Evolutionary conservation across 1,140 invertebrate genomes (phyloP), one percentile per base, ranked within the genome.

Genomic region (Hesperophylax magnus): DNA sequence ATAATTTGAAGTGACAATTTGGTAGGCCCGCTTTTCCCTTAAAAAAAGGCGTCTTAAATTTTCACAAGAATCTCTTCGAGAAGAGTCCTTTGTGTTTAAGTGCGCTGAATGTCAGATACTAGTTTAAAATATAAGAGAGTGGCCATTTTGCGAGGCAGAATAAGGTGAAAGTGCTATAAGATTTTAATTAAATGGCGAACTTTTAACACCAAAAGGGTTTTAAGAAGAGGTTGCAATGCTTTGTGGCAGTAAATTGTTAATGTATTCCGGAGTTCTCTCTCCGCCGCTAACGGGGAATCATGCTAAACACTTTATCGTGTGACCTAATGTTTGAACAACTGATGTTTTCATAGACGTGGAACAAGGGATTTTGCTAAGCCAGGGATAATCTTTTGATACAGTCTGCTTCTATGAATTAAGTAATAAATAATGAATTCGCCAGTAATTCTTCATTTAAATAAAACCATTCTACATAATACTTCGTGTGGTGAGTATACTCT

Each of bases 201-300:
- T 58, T 63, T 22, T 31, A 79, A 79, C 78, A 79, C 53, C 69
- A 18, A 79, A 79, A 79, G 78, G 67, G 78, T 79, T 79, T 79
- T 74, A 79, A 74, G 56, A 54, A 79, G 67, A 63, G 31, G 31
- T 71, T 75, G 52, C 78, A 56, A 63, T 63, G 65, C 54, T 79
- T 67, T 34, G 67, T 11, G 72, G 78, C 52, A 18, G 20, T 79
- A 53, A 53, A 79, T 79, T 71, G 56, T 72, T 79, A 79, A 79
- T 79, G 54, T 79, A 71, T 79, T 79, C 77, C 18, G 53, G 39
- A 24, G 61, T 22, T 11, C 31, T 39, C 65, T 9, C 34, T 7
- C n/a, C 67, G 3, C 63, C 17, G 27, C 63, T 31, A 6, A 20
- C 67, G 22, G n/a, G 39, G 24, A 22, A 58, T 65, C 61, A 31